phyloP scores from a whole-genome alignment of 2,888 invertebrate species.

The Acanthosepion pharaonis region DNA sequence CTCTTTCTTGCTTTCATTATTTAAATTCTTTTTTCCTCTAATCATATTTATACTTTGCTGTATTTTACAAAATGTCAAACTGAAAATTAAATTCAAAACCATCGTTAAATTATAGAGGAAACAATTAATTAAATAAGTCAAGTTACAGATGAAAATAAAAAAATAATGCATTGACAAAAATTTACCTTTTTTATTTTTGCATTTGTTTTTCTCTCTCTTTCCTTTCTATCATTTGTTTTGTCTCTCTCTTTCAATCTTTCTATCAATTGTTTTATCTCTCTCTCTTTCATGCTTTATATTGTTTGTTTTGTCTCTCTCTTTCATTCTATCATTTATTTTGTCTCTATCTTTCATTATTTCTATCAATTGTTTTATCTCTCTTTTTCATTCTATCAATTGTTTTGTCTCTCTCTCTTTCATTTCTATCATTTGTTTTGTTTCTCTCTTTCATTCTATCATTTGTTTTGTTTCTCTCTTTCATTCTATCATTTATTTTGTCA shows the following conservation, averaged over 20 bases:
- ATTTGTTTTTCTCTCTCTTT: too few species aligned
- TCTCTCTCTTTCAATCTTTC: neutral
- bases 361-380: too few species aligned
- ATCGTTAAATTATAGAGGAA: neutral
- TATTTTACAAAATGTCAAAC: neutral
- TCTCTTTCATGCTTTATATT: neutral
- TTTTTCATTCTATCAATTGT: too few species aligned
- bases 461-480: neutral
- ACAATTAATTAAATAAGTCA: neutral
- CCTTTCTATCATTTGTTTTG: too few species aligned
- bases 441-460: neutral
- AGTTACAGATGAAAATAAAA: neutral
- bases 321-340: neutral
- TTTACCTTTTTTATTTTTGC: too few species aligned
- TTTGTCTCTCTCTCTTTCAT: neutral
- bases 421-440: neutral
- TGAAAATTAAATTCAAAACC: neutral
- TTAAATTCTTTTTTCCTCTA: neutral
- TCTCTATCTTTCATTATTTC: too few species aligned
- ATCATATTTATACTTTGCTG: neutral
- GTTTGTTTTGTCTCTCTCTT: neutral
- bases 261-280: neutral
- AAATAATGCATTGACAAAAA: neutral
- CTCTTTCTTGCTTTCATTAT: too few species aligned
- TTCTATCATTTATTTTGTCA: neutral